Percentiles rank a stretch among this genome's conserved stretches.
Conservation (phyloP, 2,797 vertebrate genomes). For the Phrynocephalus vlangalii region DNA sequence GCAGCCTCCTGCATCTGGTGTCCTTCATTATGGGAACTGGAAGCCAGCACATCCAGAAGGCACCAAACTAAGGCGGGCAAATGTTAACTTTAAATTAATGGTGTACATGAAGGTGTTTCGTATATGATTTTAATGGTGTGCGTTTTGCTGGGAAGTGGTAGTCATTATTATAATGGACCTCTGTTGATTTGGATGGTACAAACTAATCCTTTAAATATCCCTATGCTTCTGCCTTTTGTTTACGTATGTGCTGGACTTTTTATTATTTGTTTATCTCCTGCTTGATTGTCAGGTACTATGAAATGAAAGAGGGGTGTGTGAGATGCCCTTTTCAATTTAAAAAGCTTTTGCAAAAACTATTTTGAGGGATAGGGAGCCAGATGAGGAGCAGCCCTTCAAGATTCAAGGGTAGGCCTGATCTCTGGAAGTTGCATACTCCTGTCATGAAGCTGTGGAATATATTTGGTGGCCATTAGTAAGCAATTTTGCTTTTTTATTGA, state of each 20-base stretch:
- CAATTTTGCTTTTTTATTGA: conserved; percentile 49
- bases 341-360: too few species aligned
- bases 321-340: too few species aligned
- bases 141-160: neutral
- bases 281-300: too few species aligned
- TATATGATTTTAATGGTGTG: neutral
- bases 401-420: too few species aligned
- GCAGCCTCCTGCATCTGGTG: neutral
- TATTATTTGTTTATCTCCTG: too few species aligned
- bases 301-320: too few species aligned
- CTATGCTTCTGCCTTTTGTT: too few species aligned
- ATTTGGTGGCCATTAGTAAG: neutral
- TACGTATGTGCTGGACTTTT: too few species aligned
- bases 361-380: too few species aligned
- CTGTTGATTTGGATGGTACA: too few species aligned
- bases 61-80: neutral
- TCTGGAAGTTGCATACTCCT: neutral
- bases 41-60: neutral
- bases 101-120: too few species aligned
- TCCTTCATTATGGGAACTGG: neutral
- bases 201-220: too few species aligned
- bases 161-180: neutral
- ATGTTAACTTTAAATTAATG: neutral
- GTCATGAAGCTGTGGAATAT: neutral
- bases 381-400: neutral